Evolutionary conservation across 2,113 vertebrate species (phyloP).

Genomic region (Danio rerio): GRCz12tu NC_133196.1:29987501-29988000

Average conservation of each 20-base stretch:
- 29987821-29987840: slow-evolving; percentile 50
- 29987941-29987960: background rate
- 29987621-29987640: background rate
- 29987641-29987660: slow-evolving; percentile 24
- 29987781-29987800: slow-evolving; percentile 46
- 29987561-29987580: slow-evolving; percentile 19
- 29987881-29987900: slow-evolving; percentile 41
- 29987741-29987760: slow-evolving; percentile 42
- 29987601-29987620: slow-evolving; percentile 1
- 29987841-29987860: slow-evolving; percentile 46
- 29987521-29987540: slow-evolving; percentile 23
- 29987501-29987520: background rate
- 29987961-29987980: slow-evolving; percentile 8
- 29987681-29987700: slow-evolving; percentile 44
- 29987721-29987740: slow-evolving; percentile 40
- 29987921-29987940: background rate
- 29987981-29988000: slow-evolving; percentile 35
- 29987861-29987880: slow-evolving; percentile 56
- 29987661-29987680: slow-evolving; percentile 29
- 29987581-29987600: slow-evolving; percentile 33
- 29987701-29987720: slow-evolving; percentile 46
- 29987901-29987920: background rate
- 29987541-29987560: background rate
- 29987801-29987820: slow-evolving; percentile 54
- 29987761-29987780: slow-evolving; percentile 43